A percentile compares a stretch with the other conserved stretches of the same genome.
Evolutionary conservation across 2,888 invertebrate species (phyloP).

Genomic region (Amitus sp.): DNA sequence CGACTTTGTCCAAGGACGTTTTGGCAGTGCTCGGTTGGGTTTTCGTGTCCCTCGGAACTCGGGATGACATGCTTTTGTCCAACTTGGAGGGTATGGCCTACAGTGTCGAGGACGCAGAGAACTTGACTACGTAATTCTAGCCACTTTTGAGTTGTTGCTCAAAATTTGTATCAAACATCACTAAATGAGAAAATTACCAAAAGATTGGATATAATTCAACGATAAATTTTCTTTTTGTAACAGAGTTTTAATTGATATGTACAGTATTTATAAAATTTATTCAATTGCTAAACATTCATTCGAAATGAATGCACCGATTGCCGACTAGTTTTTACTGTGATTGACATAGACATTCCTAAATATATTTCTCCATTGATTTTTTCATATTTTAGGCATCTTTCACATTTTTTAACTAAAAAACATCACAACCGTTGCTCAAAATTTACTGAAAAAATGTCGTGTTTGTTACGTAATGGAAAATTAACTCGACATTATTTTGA

Average conservation of each 20-base stretch:
- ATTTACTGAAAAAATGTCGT: no score
- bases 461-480: no score
- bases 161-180: conserved; percentile 1
- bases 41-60: conserved; percentile 53
- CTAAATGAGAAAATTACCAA: no score
- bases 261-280: conserved; percentile 59
- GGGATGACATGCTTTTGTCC: conserved; percentile 52
- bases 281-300: conserved; percentile 50
- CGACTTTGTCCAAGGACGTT: conserved; percentile 54
- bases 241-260: conserved; percentile 63
- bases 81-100: conserved; percentile 55
- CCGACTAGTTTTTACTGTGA: no score
- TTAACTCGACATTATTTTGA: no score
- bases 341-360: no score
- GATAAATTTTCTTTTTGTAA: conserved; percentile 55
- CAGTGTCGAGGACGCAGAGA: conserved; percentile 40
- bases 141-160: background rate
- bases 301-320: no score
- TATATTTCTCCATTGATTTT: no score
- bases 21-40: conserved; percentile 57
- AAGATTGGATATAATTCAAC: background rate
- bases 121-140: conserved; percentile 11
- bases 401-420: no score
- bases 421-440: no score
- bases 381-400: no score